Conservation (phyloP, 2,888 invertebrate species). For the Lucinisca nassula region DNA sequence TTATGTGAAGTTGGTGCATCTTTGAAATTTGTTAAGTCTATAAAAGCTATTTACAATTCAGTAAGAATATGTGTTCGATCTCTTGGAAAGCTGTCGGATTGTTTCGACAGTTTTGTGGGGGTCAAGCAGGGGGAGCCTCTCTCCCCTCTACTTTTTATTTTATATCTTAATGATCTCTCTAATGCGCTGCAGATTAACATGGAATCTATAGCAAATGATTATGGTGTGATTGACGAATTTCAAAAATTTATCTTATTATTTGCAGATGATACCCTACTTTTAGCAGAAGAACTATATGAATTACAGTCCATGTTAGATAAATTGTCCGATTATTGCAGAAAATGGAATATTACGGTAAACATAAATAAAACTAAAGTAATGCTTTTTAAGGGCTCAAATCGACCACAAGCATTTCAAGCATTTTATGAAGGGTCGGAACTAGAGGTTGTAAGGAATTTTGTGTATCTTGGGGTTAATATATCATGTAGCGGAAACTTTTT, state of each 20-base stretch:
- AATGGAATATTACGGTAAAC: constrained; percentile 5
- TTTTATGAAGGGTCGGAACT: not conserved
- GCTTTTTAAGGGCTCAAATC: not conserved
- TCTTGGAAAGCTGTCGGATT: not conserved
- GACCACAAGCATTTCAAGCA: not conserved
- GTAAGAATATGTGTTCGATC: not conserved
- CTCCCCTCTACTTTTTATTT: constrained; percentile 30
- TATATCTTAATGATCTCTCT: constrained; percentile 15
- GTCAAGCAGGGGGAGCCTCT: constrained; percentile 33
- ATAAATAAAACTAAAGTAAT: not conserved
- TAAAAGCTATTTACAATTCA: constrained; percentile 20
- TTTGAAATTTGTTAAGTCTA: constrained; percentile 24
- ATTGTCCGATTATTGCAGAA: not conserved
- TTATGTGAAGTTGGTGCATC: constrained; percentile 19
- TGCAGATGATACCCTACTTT: not conserved
- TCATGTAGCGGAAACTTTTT: too few relatives aligned
- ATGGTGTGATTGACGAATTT: not conserved
- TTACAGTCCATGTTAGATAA: not conserved
- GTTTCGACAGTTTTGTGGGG: constrained; percentile 27
- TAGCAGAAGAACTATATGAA: not conserved
- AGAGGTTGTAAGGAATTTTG: not conserved
- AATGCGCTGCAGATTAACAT: not conserved
- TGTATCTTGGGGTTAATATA: not conserved
- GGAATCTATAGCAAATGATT: not conserved
- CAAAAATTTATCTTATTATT: constrained; percentile 3